Evolutionary conservation across 1,140 invertebrate genomes (phyloP), one percentile per base, ranked within the genome.

Genomic region (Druon quercuslanigerum): DNA sequence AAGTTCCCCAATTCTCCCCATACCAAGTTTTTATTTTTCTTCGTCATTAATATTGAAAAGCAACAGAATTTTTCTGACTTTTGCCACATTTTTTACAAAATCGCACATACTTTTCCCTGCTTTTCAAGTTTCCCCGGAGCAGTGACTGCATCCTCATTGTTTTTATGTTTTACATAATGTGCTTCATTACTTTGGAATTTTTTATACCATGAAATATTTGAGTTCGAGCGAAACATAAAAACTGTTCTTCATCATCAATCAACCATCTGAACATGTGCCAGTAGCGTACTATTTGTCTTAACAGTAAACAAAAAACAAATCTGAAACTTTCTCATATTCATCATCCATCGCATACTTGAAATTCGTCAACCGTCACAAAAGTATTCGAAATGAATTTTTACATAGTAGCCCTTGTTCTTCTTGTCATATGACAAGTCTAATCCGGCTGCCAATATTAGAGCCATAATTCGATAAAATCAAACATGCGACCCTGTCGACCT

Each of bases 401-500:
- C 60, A 40, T 66, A 66, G 60, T 66, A 66, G 60, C 60, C 40
- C 60, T 66, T 66, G 60, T 66, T 66, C 60, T 66, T 33, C 25
- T 66, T 16, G 60, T 66, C 60, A 66, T 16, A 66, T 40, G 60
- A 66, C 60, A 66, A 66, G 40, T 7, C 60, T n/a, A 13, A 46
- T 33, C 14, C 60, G 60, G n/a, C 40, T 66, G 60, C 16, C 16
- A 66, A 66, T 66, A 66, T 66, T 40, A 66, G 60, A 66, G 40
- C 2, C 25, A 66, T 66, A n/a, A 46, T 66, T n/a, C 60, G 60
- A 66, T 66, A 66, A 66, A 66, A 66, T 66, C 60, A 66, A 66
- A 66, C 60, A 66, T 66, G 13, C 60, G 60, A 66, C 60, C 60
- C 33, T 66, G 60, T 66, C 60, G 60, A 66, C 60, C 60, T 40